These are phyloP conservation scores for Heliornis fulica DNA, from an alignment of 2,113 vertebrate genomes.

Conservation along the genomic window DNA sequence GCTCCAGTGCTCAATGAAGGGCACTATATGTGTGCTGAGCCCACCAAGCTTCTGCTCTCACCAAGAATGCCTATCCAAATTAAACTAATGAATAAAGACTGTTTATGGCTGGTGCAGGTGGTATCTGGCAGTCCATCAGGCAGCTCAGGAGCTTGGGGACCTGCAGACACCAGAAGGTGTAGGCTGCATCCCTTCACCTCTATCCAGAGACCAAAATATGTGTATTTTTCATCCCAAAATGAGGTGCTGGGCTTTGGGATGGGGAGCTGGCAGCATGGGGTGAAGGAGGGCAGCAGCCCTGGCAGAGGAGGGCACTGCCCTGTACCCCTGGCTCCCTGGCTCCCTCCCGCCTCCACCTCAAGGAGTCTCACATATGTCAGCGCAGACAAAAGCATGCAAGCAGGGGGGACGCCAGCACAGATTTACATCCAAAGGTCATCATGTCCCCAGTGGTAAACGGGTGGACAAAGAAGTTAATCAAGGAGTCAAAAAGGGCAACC, in stretches of 20 bases:
- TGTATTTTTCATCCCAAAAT: neutral
- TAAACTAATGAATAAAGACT: neutral
- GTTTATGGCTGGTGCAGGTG: neutral
- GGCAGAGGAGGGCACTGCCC: neutral
- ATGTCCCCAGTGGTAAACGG: conserved; percentile 52
- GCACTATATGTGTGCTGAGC: neutral
- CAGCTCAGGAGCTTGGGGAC: neutral
- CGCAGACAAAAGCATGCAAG: neutral
- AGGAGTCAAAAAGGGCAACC: conserved; percentile 58
- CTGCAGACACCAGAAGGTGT: neutral
- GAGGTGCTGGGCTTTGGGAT: neutral
- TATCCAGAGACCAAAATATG: neutral
- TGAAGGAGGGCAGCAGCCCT: neutral
- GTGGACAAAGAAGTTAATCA: conserved; percentile 63
- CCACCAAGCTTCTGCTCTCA: neutral
- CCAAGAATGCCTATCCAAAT: neutral
- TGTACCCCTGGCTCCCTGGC: rapidly evolving
- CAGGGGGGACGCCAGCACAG: neutral
- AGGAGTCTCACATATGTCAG: neutral
- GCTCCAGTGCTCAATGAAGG: rapidly evolving
- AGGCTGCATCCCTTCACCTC: too few species aligned
- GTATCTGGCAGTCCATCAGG: neutral
- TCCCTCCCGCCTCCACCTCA: neutral
- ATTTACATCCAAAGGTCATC: conserved; percentile 57
- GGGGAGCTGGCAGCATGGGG: rapidly evolving